Evolutionary conservation across 2,797 vertebrate species (phyloP).

Genomic region (Prunella strophiata): DNA sequence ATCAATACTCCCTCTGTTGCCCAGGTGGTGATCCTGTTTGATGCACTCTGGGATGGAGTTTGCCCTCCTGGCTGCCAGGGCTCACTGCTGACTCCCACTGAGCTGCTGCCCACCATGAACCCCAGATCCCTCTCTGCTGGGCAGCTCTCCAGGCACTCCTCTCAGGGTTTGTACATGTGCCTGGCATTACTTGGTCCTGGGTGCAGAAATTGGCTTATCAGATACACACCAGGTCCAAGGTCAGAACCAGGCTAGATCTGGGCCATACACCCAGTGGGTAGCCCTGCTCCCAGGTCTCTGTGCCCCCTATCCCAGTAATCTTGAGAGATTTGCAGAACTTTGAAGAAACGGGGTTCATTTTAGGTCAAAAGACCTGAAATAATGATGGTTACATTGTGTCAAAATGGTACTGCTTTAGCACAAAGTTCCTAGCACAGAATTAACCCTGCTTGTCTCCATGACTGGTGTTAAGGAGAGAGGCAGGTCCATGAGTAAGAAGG

Average conservation of each 20-base stretch:
- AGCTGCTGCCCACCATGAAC: not conserved
- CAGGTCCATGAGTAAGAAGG: not conserved
- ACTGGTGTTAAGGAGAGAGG: not conserved
- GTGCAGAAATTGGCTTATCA: not conserved
- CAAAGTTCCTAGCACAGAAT: not conserved
- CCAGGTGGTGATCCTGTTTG: not conserved
- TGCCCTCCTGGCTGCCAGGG: not conserved
- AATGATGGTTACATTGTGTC: not conserved
- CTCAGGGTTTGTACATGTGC: not conserved
- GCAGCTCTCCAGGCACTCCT: not conserved
- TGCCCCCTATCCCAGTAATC: not conserved
- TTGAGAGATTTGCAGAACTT: not conserved
- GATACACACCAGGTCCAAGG: not conserved
- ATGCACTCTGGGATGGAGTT: not conserved
- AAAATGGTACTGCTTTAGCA: not conserved
- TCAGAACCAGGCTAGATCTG: not conserved
- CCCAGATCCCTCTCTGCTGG: not conserved
- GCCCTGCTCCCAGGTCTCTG: not conserved
- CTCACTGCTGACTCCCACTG: not conserved
- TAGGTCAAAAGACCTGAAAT: not conserved
- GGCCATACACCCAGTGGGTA: not conserved
- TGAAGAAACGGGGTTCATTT: not conserved
- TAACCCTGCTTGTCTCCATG: fast-evolving
- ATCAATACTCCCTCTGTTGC: not conserved
- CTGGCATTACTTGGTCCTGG: not conserved